A percentile compares a stretch with the other conserved stretches of the same genome.
Evolutionary conservation across 2,113 vertebrate species (phyloP).

Genomic region (Daboia siamensis): DNA sequence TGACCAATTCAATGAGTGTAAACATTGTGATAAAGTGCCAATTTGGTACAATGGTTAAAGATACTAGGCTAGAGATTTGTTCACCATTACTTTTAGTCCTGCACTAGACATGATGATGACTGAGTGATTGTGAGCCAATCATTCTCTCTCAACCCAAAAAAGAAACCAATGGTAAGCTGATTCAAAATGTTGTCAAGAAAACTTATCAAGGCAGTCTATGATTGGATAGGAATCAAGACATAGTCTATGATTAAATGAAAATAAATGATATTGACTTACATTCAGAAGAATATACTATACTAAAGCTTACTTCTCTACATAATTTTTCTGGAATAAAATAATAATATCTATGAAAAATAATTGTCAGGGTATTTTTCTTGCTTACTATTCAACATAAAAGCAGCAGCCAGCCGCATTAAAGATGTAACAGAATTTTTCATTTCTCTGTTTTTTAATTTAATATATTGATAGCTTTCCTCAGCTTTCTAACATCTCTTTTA

Average conservation of each 20-base stretch:
- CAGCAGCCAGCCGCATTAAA: background rate
- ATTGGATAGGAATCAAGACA: background rate
- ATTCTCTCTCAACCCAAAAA: background rate
- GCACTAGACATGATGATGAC: background rate
- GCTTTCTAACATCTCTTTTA: background rate
- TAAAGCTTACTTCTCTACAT: background rate
- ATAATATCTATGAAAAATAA: background rate
- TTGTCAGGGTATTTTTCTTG: background rate
- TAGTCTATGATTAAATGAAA: background rate
- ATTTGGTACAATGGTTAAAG: background rate
- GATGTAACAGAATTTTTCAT: background rate
- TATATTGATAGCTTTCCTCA: background rate
- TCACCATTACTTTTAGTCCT: background rate
- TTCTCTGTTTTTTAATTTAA: background rate
- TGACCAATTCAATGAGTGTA: background rate
- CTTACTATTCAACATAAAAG: background rate
- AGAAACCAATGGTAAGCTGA: background rate
- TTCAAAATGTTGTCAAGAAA: background rate
- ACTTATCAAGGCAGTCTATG: background rate
- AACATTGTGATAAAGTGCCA: background rate
- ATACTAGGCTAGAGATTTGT: background rate
- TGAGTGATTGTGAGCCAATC: background rate
- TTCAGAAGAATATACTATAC: background rate
- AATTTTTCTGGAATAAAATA: background rate
- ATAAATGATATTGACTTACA: background rate